phyloP scores from a whole-genome alignment of 1,140 invertebrate genomes.

The Heterodera schachtii region DNA sequence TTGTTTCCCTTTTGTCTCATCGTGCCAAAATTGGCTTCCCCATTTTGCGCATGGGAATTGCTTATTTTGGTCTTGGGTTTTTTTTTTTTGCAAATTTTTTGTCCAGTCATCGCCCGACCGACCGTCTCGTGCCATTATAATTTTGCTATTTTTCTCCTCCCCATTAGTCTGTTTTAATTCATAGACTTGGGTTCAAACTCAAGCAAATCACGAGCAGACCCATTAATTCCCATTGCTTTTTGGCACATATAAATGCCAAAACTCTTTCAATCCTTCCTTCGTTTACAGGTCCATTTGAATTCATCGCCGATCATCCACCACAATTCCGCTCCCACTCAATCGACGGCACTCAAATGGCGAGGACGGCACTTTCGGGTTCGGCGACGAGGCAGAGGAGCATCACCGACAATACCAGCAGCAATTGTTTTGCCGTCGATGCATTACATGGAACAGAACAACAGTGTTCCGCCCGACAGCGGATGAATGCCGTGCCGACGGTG shows the following conservation, averaged over 20 bases:
- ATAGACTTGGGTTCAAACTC: no score
- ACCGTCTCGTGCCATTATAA: no score
- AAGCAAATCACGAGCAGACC: no score
- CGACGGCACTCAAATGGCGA: background rate
- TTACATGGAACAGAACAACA: background rate
- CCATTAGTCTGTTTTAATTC: no score
- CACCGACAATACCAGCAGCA: background rate
- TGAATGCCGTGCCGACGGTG: background rate
- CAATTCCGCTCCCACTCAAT: no score
- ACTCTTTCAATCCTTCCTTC: no score
- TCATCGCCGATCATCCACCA: no score
- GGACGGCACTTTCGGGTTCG: background rate
- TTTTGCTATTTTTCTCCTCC: no score
- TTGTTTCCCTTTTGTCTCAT: background rate
- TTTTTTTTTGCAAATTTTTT: background rate
- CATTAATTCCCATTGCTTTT: no score
- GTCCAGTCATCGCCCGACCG: background rate
- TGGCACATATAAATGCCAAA: no score
- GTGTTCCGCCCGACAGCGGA: background rate
- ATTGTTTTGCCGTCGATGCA: background rate
- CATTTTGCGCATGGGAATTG: background rate
- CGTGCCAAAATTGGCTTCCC: background rate
- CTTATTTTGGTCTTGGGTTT: background rate
- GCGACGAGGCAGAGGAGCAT: background rate
- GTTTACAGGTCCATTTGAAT: no score